phyloP scores from a whole-genome alignment of 2,797 vertebrate genomes.

The Rhyacichthys aspro region DNA sequence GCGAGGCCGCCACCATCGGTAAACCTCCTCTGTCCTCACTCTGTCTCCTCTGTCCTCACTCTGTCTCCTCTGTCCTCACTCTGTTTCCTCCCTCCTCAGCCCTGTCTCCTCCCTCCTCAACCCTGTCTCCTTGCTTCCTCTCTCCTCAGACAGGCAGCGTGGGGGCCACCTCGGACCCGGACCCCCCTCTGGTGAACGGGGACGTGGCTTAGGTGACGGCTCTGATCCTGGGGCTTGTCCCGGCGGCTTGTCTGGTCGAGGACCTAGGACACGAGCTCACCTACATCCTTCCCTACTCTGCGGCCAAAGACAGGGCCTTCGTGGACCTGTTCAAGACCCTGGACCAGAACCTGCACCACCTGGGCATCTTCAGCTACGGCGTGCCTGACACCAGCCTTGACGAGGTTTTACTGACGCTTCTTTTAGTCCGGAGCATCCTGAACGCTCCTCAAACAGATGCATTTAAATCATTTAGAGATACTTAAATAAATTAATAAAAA shows the following conservation, averaged over 20 bases:
- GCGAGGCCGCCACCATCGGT: slow-evolving; percentile 93
- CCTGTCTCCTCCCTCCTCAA: no score
- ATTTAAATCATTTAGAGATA: no score
- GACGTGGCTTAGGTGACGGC: slow-evolving; percentile 89
- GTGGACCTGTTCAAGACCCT: slow-evolving; percentile 94
- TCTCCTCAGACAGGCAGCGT: no score
- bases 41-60: no score
- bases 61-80: no score
- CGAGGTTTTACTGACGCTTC: slow-evolving; percentile 73
- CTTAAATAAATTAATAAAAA: no score
- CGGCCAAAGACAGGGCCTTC: slow-evolving; percentile 92
- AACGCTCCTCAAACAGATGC: no score
- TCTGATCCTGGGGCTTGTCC: slow-evolving; percentile 90
- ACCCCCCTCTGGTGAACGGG: slow-evolving; percentile 35
- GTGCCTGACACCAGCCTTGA: slow-evolving; percentile 96
- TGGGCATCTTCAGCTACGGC: slow-evolving; percentile 95
- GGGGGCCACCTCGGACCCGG: neutral
- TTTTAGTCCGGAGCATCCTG: no score
- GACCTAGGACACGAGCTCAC: slow-evolving; percentile 95
- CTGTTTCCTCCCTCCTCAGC: no score
- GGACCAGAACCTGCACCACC: slow-evolving; percentile 88
- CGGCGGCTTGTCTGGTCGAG: slow-evolving; percentile 89
- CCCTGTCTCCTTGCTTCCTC: no score
- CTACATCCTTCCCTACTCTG: slow-evolving; percentile 91
- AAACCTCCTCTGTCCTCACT: no score